Percentiles rank a stretch among this genome's conserved stretches.
Conservation (phyloP, 1,140 invertebrate species). For the Diorhabda elongata region DNA sequence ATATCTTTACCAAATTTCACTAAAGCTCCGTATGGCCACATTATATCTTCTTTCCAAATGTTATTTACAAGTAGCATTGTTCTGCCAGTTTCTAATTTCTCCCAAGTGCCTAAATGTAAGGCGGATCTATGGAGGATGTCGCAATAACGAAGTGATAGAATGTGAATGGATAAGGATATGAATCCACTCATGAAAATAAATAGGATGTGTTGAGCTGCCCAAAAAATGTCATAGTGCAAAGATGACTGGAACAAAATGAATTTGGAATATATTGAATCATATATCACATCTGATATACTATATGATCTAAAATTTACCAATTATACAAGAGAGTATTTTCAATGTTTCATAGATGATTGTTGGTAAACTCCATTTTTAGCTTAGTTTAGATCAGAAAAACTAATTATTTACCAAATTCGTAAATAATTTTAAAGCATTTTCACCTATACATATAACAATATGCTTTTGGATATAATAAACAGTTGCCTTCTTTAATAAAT, state of each 20-base stretch:
- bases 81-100: conserved; percentile 56
- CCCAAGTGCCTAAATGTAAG: conserved; percentile 85
- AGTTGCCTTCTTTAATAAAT: no score
- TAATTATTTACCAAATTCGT: no score
- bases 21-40: conserved; percentile 75
- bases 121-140: conserved; percentile 86
- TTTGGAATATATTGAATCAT: no score
- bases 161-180: conserved; percentile 74
- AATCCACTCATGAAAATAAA: conserved; percentile 81
- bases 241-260: conserved; percentile 60
- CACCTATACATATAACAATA: no score
- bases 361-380: no score
- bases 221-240: conserved; percentile 80
- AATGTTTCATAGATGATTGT: no score
- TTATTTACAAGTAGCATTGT: conserved; percentile 52
- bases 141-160: conserved; percentile 67
- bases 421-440: no score
- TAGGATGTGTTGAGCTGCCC: conserved; percentile 76
- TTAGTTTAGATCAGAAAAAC: no score
- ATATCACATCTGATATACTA: no score
- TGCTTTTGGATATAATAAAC: no score
- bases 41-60: conserved; percentile 67
- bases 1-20: conserved; percentile 75
- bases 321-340: no score
- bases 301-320: no score